Evolutionary conservation across 53 echinoderm and acorn worm species (phyloP).

Genomic region (Stichopus horrens): DNA sequence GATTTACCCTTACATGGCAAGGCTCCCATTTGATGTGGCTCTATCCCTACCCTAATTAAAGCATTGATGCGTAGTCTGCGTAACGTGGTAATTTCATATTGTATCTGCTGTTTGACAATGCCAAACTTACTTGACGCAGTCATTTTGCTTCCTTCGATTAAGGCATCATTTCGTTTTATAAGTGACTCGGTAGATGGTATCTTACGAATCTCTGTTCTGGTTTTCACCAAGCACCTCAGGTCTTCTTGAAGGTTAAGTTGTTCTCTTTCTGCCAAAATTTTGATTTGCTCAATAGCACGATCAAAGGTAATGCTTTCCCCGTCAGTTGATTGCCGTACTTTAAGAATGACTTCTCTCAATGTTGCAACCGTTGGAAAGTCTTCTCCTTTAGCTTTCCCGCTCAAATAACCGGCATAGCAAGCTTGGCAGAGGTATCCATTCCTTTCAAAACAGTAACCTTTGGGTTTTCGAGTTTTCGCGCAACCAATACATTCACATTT

Average conservation of each 20-base stretch:
- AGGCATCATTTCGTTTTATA: not conserved
- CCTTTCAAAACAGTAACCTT: not conserved
- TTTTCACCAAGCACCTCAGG: not conserved
- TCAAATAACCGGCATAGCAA: not conserved
- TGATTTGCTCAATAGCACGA: not conserved
- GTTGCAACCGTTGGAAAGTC: not conserved
- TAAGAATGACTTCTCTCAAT: not conserved
- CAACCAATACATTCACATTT: not conserved
- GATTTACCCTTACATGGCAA: not conserved
- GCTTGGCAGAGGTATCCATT: constrained; percentile 2
- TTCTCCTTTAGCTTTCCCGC: not conserved
- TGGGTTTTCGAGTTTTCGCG: not conserved
- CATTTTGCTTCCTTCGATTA: not conserved
- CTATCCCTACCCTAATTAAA: not conserved
- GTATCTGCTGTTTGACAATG: not conserved
- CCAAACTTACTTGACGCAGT: not conserved
- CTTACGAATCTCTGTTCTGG: not conserved
- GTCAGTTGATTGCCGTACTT: not conserved
- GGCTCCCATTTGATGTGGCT: not conserved
- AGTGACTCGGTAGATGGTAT: not conserved
- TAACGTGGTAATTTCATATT: not conserved
- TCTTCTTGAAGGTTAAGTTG: not conserved
- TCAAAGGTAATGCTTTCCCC: not conserved
- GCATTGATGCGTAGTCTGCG: not conserved
- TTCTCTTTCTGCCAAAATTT: not conserved